Percentiles rank a stretch among this genome's conserved stretches.
Evolutionary conservation across 2,888 invertebrate genomes (phyloP).

Genomic region (Stratiomys singularior): DNA sequence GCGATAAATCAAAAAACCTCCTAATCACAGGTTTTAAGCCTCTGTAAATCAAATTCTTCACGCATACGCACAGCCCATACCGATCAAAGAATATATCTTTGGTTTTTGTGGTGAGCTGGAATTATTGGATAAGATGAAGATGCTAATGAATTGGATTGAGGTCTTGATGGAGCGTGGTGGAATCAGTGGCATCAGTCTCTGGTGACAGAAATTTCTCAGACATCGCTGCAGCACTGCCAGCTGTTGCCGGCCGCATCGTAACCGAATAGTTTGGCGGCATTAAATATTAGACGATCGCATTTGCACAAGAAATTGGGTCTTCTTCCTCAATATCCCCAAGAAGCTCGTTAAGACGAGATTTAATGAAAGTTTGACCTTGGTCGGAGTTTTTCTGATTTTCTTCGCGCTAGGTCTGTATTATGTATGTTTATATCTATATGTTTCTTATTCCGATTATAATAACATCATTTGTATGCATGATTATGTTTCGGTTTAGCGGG

Average conservation of each 20-base stretch:
- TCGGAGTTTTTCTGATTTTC: constrained; percentile 17
- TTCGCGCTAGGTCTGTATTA: no score
- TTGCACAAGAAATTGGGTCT: constrained; percentile 35
- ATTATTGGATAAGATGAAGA: constrained; percentile 22
- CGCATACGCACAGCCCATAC: not conserved
- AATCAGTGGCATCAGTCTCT: not conserved
- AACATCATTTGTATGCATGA: constrained; percentile 19
- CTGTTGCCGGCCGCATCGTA: constrained; percentile 8
- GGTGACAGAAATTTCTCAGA: constrained; percentile 11
- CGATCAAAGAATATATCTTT: not conserved
- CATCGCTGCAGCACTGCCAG: not conserved
- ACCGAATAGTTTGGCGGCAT: constrained; percentile 10
- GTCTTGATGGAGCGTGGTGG: constrained; percentile 4
- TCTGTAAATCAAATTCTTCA: not conserved
- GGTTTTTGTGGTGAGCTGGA: constrained; percentile 29
- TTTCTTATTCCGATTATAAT: not conserved
- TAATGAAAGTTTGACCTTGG: constrained; percentile 47
- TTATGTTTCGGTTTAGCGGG: not conserved
- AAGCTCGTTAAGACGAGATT: constrained; percentile 4
- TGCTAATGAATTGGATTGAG: constrained; percentile 46
- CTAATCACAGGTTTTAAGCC: not conserved
- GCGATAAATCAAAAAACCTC: no score
- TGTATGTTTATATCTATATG: no score
- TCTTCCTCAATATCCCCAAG: constrained; percentile 8
- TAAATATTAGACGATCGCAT: constrained; percentile 15